These are phyloP conservation scores for Argya squamiceps DNA, from an alignment of 2,797 vertebrate genomes.

Conservation along the genomic window DNA sequence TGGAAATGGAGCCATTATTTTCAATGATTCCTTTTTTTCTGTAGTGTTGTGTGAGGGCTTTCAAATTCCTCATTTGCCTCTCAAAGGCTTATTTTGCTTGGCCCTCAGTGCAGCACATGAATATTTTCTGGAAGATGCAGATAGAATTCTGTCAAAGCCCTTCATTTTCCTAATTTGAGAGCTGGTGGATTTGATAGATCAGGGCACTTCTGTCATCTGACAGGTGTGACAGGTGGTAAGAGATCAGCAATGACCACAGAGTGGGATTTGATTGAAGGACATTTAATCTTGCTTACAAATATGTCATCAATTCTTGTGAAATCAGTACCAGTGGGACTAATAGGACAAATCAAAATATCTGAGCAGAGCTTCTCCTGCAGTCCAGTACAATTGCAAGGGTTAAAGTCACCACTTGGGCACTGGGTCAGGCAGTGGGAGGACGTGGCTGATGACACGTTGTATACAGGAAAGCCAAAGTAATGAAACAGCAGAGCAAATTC, in stretches of 20 bases:
- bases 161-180: constrained; percentile 48
- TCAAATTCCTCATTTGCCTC: background rate
- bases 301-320: constrained; percentile 34
- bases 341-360: constrained; percentile 5
- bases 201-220: background rate
- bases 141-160: constrained; percentile 20
- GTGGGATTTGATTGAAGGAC: constrained; percentile 54
- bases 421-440: constrained; percentile 13
- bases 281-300: constrained; percentile 62
- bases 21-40: background rate
- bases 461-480: background rate
- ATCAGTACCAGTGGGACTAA: background rate
- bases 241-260: background rate
- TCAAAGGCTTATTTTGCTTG: background rate
- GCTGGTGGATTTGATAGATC: background rate
- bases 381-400: constrained; percentile 24
- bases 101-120: background rate
- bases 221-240: background rate
- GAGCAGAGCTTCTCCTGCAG: background rate
- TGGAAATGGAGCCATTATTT: background rate
- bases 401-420: constrained; percentile 26
- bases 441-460: background rate
- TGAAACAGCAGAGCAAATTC: background rate
- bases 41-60: background rate
- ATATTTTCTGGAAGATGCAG: constrained; percentile 50